Percentiles rank a stretch among this genome's conserved stretches.
phyloP scores from a whole-genome alignment of 2,888 invertebrate species.

The Osmoderma eremita region DNA sequence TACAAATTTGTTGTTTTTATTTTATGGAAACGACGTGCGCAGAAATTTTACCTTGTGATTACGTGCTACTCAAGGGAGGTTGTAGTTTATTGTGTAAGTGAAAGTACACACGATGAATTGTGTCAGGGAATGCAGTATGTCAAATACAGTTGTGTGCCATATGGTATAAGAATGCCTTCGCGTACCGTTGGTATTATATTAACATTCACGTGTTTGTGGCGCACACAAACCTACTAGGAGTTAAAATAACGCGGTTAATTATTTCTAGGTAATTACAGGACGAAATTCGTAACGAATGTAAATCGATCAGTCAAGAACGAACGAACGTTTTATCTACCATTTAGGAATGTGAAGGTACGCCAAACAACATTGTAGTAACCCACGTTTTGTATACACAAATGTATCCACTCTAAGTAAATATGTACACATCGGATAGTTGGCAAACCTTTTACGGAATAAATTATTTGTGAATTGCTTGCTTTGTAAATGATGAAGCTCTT shows the following conservation, averaged over 20 bases:
- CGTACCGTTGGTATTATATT: conserved; percentile 25
- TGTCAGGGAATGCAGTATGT: conserved; percentile 44
- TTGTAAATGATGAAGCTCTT: not conserved
- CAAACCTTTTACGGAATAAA: conserved; percentile 1
- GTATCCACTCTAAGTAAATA: conserved; percentile 3
- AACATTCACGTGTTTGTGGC: conserved; percentile 15
- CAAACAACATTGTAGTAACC: not conserved
- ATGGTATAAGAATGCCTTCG: conserved; percentile 41
- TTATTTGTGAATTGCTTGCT: conserved; percentile 6
- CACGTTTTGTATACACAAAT: not conserved
- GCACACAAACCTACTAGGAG: not conserved
- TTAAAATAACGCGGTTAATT: conserved; percentile 22
- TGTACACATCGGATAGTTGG: not conserved
- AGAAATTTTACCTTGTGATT: conserved; percentile 6
- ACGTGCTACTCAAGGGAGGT: conserved; percentile 37
- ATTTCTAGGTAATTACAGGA: conserved; percentile 45
- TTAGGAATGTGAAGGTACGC: conserved; percentile 9
- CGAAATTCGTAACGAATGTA: conserved; percentile 44
- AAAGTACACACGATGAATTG: conserved; percentile 42
- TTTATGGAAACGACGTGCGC: not conserved
- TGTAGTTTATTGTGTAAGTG: conserved; percentile 44
- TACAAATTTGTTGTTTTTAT: no score
- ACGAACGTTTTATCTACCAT: not conserved
- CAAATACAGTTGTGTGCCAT: conserved; percentile 43
- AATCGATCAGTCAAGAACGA: conserved; percentile 8